These are phyloP conservation scores for Austrolebias charrua DNA, from an alignment of 2,797 vertebrate genomes.

Conservation along the genomic window DNA sequence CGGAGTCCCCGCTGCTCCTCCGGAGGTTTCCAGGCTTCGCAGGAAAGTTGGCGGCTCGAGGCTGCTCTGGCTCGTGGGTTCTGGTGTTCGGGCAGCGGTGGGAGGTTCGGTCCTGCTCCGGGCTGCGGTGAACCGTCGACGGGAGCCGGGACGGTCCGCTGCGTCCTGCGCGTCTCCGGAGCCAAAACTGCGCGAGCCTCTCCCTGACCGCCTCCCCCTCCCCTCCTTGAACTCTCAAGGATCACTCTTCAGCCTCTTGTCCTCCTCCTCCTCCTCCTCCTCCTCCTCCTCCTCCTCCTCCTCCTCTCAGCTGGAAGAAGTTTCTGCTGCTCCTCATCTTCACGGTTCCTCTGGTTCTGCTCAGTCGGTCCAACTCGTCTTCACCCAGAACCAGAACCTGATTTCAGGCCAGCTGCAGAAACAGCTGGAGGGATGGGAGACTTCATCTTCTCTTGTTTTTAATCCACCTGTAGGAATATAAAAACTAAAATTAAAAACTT, in stretches of 20 bases:
- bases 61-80: conserved; percentile 10
- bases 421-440: too few relatives aligned
- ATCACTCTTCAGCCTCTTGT: conserved; percentile 22
- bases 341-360: conserved; percentile 8
- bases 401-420: too few relatives aligned
- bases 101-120: conserved; percentile 56
- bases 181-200: conserved; percentile 43
- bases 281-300: background rate
- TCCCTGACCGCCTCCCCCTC: conserved; percentile 11
- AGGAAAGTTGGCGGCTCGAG: conserved; percentile 34
- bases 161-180: conserved; percentile 57
- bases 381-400: background rate
- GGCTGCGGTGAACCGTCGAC: conserved; percentile 52
- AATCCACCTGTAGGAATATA: too few relatives aligned
- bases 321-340: too few relatives aligned
- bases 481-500: too few relatives aligned
- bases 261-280: conserved; percentile 29
- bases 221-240: conserved; percentile 26
- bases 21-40: conserved; percentile 5
- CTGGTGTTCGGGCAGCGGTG: conserved; percentile 39
- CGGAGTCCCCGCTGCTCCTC: conserved; percentile 6
- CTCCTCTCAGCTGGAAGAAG: background rate
- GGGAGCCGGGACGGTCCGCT: conserved; percentile 51
- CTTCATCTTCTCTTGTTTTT: too few relatives aligned
- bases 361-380: conserved; percentile 38